These are phyloP conservation scores for Danaus plexippus DNA, from an alignment of 1,140 invertebrate species.

Conservation along the genomic window DNA sequence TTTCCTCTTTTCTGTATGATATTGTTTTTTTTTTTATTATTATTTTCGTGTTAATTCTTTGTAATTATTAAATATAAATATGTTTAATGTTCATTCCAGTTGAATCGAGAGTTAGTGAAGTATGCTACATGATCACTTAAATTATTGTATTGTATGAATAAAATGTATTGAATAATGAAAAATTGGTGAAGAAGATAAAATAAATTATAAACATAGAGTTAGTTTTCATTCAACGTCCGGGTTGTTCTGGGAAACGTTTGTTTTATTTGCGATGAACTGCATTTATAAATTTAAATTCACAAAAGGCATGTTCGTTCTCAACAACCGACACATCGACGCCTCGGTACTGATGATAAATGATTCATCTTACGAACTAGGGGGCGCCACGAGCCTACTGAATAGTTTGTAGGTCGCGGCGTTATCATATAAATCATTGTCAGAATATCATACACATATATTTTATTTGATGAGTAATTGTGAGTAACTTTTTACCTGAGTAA, in stretches of 20 bases:
- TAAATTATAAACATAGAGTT: conserved; percentile 63
- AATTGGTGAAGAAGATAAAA: conserved; percentile 69
- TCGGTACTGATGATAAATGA: no score
- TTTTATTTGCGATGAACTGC: no score
- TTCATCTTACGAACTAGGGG: no score
- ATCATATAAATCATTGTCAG: conserved; percentile 65
- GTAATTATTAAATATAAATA: conserved; percentile 64
- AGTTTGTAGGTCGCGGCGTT: conserved; percentile 67
- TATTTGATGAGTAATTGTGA: no score
- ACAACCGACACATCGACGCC: no score
- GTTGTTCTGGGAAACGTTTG: no score
- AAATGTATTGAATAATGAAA: conserved; percentile 67
- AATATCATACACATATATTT: conserved; percentile 39
- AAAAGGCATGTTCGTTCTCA: no score
- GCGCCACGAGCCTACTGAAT: conserved; percentile 37
- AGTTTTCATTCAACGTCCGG: conserved; percentile 28
- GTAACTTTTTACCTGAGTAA: no score
- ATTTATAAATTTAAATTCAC: no score
- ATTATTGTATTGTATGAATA: conserved; percentile 70
- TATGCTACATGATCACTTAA: conserved; percentile 68
- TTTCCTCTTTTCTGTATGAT: conserved; percentile 51
- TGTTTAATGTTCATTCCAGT: conserved; percentile 70
- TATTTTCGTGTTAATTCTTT: conserved; percentile 69
- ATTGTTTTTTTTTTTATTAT: conserved; percentile 64
- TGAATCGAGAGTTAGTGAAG: conserved; percentile 64